Evolutionary conservation across 2,888 invertebrate genomes (phyloP), one percentile per base, ranked within the genome.

Genomic region (Acrobasis suavella): DNA sequence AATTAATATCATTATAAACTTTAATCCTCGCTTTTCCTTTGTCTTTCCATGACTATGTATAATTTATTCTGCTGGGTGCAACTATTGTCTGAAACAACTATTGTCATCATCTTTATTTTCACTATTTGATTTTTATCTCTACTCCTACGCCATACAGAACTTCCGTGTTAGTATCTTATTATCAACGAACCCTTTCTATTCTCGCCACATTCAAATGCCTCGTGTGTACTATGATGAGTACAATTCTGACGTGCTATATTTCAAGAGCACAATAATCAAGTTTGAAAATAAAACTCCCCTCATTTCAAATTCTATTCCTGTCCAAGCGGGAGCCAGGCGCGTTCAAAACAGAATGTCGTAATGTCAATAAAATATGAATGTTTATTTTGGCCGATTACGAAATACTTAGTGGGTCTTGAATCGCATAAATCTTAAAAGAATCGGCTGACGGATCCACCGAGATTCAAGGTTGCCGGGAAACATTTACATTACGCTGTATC

Each of bases 321-420:
- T 75, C 71, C 67, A 74, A 68, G 72, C 75, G 79, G 78, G 75
- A 78, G 78, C 69, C 69, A 73, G 72, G 76, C 80, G 78, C 81
- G 80, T 80, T 83, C 80, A 77, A 82, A 85, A 78, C 82, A 76
- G 76, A 83, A 83, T 90, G 89, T 91, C 88, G 89, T 89, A 91
- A 91, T 86, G 85, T 86, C 87, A 89, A 91, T 91, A 89, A 90
- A 89, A 87, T 88, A 87, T 87, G 82, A 85, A 86, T 77, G 86
- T 88, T 90, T 92, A 92, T 92, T 91, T 90, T 86, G 79, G 85
- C 81, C 75, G 86, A 86, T 91, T 91, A 89, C 88, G 88, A 90
- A 88, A 91, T 83, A 77, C 82, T 82, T 80, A 82, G 78, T 78
- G 74, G 74, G 76, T 75, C 73, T 80, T 76, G 78, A 78, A 81